Conservation (phyloP, 2,797 vertebrate genomes). For the Scleropages formosus region DNA sequence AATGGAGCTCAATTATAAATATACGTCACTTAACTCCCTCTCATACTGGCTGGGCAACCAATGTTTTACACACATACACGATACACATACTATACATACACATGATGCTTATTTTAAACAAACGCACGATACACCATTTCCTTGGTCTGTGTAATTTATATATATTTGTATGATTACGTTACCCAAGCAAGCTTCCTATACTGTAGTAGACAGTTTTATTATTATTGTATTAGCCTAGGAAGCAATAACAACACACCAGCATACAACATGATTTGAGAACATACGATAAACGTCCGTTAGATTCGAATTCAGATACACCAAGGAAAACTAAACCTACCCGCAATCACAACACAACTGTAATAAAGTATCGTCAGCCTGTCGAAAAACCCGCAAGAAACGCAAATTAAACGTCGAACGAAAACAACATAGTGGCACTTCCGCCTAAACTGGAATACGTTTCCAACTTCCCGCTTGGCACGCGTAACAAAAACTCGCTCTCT, state of each 20-base stretch:
- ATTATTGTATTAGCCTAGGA: too few species aligned
- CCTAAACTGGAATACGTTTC: constrained; percentile 27
- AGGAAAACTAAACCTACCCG: constrained; percentile 43
- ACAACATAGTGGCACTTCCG: constrained; percentile 48
- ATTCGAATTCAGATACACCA: not conserved
- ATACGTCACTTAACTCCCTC: not conserved
- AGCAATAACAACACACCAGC: too few species aligned
- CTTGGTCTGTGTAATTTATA: too few species aligned
- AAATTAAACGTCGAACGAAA: constrained; percentile 27
- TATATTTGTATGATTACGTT: too few species aligned
- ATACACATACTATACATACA: too few species aligned
- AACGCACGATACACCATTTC: too few species aligned
- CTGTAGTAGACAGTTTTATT: too few species aligned
- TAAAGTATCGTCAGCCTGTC: not conserved
- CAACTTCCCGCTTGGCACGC: constrained; percentile 55
- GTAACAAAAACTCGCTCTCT: constrained; percentile 13
- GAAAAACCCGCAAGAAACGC: not conserved
- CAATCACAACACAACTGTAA: not conserved
- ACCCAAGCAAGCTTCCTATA: too few species aligned
- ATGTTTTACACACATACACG: not conserved
- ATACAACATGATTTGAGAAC: too few species aligned
- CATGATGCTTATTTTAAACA: not conserved
- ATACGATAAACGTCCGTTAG: not conserved
- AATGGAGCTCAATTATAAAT: not conserved
- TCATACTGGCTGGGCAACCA: not conserved